Evolutionary conservation across 2,888 invertebrate genomes (phyloP), one percentile per base, ranked within the genome.

Genomic region (Azorinus chamasolen): DNA sequence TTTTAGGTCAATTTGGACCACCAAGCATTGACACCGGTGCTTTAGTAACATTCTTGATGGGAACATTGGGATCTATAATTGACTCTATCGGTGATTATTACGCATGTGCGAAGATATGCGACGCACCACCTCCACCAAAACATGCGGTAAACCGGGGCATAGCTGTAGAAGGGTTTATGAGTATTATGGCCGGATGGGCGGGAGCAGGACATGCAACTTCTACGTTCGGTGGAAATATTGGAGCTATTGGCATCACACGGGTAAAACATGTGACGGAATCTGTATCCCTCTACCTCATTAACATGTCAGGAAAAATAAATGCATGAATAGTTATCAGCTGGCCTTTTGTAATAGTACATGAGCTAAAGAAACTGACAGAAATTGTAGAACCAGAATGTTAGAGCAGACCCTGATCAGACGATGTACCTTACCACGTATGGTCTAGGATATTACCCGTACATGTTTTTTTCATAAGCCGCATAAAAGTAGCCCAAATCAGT

Each of bases 21-120:
- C 86, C 86, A 16, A 53, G 59, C 37, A 65, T 87, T 2, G 74
- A 71, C 39, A 65, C 83, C 10, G 85, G 79, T 10, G 83, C 81
- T 4, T 79, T 88, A 24, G 76, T 87, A 4, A 80, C 84, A 4
- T 84, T 88, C 45, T 32, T 87, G 0, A 79, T 88, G 48, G 86
- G 82, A 2, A 87, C 86, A 1, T 57, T 89, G n/a, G 70, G 83
- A 8, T 88, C 88, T 0, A 77, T 89, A 8, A 81, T 88, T 22
- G 88, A 89, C 46, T 87, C 87, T 8, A 95, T 97, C 81, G 96
- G 97, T 89, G 97, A 97, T 92, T 97, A 97, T 93, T 97, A 97
- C 54, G 97, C 97, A 16, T 96, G 96, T 0, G 96, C 97, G 4
- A 87, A 94, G 69, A 90, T 94, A 22, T 91, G 93, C 41, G 96